Percentiles rank a stretch among this genome's conserved stretches.
phyloP scores from a whole-genome alignment of 1,140 invertebrate species.

The Drosophila mauritiana region DNA sequence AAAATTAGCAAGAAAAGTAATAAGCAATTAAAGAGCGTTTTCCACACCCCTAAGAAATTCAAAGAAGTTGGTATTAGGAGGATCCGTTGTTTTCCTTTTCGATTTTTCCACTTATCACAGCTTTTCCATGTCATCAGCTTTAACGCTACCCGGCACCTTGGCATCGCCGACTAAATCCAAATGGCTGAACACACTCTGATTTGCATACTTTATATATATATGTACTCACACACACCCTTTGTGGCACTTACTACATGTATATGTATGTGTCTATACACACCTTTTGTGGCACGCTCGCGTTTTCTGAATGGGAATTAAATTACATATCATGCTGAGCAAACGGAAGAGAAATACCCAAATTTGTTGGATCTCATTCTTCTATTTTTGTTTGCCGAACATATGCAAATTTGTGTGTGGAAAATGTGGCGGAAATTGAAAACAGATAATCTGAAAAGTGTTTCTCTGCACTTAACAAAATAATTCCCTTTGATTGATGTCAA shows the following conservation, averaged over 20 bases:
- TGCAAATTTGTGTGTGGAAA: conserved; percentile 22
- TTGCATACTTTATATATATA: conserved; percentile 1
- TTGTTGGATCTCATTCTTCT: conserved; percentile 5
- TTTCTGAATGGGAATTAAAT: conserved; percentile 45
- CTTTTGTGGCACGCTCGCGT: conserved; percentile 9
- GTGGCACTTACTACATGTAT: neutral
- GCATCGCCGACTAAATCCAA: conserved; percentile 12
- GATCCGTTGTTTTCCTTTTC: neutral
- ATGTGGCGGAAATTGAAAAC: conserved; percentile 47
- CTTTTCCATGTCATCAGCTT: conserved; percentile 48
- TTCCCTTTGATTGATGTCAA: conserved; percentile 31
- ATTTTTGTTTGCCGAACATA: neutral
- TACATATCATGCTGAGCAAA: conserved; percentile 22
- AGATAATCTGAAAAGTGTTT: conserved; percentile 39
- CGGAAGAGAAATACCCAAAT: conserved; percentile 5
- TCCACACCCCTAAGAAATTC: neutral
- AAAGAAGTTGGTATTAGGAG: neutral
- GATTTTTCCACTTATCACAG: conserved; percentile 21
- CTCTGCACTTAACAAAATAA: conserved; percentile 14
- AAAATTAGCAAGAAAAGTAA: conserved; percentile 42
- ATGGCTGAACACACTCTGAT: conserved; percentile 13
- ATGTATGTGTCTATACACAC: neutral
- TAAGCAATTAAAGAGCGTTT: conserved; percentile 22
- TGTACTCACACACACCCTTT: too few relatives aligned
- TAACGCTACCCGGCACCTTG: conserved; percentile 25